Base-by-base conservation (phyloP, 2,888 invertebrate genomes). In the Bombyx huttoni region DNA sequence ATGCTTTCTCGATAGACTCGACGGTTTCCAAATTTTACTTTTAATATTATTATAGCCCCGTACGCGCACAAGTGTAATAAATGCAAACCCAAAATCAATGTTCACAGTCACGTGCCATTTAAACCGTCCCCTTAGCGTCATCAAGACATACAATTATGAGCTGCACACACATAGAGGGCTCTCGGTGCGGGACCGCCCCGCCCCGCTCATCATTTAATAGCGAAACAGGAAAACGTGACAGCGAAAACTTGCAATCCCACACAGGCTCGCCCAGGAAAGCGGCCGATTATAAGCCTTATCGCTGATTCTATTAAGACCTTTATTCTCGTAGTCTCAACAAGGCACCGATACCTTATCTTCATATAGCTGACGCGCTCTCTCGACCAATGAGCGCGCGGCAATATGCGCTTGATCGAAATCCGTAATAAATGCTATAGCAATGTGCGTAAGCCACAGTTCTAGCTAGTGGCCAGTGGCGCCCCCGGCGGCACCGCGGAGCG, bases 361-460 rank as follows among this genome's bases (percentile, higher is more conserved):
- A 5, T 40, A 40, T 40, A 40, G 40, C n/a, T n/a, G n/a, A n/a
- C n/a, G 40, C 46, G 13, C 13, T 40, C 45, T 34, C 5, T 40
- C 45, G 40, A 50, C 45, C 50, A 33, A 40, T 46, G 14, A 14
- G 35, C 6, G 46, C 14, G 14, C 34, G 13, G 33, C 33, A 13
- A 8, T 9, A 1, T 8, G 24, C 13, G 49, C 35, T 24, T 49
- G 40, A 34, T 40, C 40, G 49, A 49, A 40, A n/a, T 13, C n/a
- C 51, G 52, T 54, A 54, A 51, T 49, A 49, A 49, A 49, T 49
- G 49, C 49, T 49, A 33, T 46, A 50, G 50, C 50, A 12, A 49
- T 46, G 53, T 53, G 52, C 13, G 49, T 50, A 46, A 48, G 49
- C 52, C 51, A 52, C 49, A 46, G 46, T 49, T 12, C 24, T 24